phyloP scores from a whole-genome alignment of 2,797 vertebrate species.

The Oryzias sinensis region DNA sequence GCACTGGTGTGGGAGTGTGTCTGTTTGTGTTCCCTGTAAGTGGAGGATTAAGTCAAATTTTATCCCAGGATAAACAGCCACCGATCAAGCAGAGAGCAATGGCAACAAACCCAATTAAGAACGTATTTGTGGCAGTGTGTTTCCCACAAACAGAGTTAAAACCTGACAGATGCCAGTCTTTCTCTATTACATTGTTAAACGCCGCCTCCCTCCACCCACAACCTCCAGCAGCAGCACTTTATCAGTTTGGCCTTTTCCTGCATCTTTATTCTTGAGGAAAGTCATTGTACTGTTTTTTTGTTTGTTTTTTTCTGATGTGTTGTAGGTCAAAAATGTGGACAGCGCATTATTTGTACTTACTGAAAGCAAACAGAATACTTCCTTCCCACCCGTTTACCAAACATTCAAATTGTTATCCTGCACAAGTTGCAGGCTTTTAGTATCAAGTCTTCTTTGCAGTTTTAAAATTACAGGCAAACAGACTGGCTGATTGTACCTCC shows the following conservation, averaged over 20 bases:
- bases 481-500: conserved; percentile 41
- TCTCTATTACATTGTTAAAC: conserved; percentile 17
- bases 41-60: conserved; percentile 3
- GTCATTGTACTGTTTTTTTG: not conserved
- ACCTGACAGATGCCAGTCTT: conserved; percentile 28
- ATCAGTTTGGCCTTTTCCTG: conserved; percentile 4
- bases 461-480: conserved; percentile 30
- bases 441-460: conserved; percentile 19
- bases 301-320: not conserved
- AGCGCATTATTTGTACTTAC: not conserved
- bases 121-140: conserved; percentile 26
- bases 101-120: conserved; percentile 31
- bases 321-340: not conserved
- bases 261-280: conserved; percentile 2
- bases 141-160: conserved; percentile 30
- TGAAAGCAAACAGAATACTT: conserved; percentile 20
- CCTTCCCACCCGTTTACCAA: not conserved
- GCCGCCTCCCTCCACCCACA: not conserved
- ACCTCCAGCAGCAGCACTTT: conserved; percentile 1
- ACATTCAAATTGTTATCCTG: conserved; percentile 12
- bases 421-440: conserved; percentile 9
- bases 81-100: conserved; percentile 13
- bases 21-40: conserved; percentile 2
- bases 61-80: conserved; percentile 9
- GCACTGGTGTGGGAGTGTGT: not conserved